Conservation (phyloP, 2,797 vertebrate species). For the Phalanger gymnotis region DNA sequence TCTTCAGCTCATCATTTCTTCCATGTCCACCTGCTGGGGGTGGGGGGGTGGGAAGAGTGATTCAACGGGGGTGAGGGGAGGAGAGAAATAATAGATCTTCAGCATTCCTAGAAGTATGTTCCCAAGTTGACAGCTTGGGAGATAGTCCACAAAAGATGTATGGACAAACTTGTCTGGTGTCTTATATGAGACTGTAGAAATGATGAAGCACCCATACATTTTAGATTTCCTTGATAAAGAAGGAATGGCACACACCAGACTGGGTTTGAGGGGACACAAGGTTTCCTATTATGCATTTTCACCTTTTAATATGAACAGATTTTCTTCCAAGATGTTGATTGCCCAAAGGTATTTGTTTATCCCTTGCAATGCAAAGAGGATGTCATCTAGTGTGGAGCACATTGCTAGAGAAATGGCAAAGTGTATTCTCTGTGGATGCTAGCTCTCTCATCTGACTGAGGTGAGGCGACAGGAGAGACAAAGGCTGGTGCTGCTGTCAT, state of each 20-base stretch:
- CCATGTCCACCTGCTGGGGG: neutral
- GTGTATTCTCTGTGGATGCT: neutral
- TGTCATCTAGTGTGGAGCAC: neutral
- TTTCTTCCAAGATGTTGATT: neutral
- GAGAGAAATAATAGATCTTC: neutral
- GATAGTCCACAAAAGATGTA: conserved; percentile 8
- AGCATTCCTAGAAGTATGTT: conserved; percentile 22
- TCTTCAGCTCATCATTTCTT: conserved; percentile 4
- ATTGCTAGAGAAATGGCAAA: neutral
- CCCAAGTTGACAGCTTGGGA: conserved; percentile 10
- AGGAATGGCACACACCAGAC: conserved; percentile 37
- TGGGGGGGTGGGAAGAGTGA: neutral
- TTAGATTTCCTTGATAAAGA: conserved; percentile 40
- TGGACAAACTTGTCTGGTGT: conserved; percentile 2
- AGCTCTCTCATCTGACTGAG: neutral
- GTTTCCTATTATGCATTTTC: neutral
- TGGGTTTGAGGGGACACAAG: neutral
- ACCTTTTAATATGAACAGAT: neutral
- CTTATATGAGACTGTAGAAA: conserved; percentile 30
- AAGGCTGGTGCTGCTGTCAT: neutral
- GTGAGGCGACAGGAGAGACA: neutral
- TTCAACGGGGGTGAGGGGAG: conserved; percentile 1
- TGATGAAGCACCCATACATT: conserved; percentile 11
- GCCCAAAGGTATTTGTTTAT: neutral
- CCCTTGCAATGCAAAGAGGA: neutral